A percentile compares a stretch with the other conserved stretches of the same genome.
Evolutionary conservation across 2,888 invertebrate genomes (phyloP).

Genomic region (Cryptophagus acutangulus): DNA sequence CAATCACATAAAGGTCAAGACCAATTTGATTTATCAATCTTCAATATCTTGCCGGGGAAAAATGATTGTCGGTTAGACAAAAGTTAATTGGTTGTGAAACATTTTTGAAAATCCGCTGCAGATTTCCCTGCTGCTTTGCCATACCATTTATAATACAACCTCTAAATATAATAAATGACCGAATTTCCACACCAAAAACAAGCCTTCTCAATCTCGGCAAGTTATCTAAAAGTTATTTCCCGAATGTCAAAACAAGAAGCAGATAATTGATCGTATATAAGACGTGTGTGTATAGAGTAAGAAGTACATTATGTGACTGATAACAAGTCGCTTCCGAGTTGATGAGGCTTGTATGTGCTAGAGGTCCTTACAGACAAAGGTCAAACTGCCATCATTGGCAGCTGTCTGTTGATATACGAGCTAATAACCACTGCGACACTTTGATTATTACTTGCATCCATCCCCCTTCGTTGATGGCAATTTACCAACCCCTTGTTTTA

Average conservation of each 20-base stretch:
- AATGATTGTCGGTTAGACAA: no score
- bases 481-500: constrained; percentile 5
- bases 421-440: constrained; percentile 47
- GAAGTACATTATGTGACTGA: no score
- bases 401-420: constrained; percentile 51
- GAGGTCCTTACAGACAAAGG: constrained; percentile 27
- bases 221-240: constrained; percentile 46
- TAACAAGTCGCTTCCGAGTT: constrained; percentile 18
- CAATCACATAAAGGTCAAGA: no score
- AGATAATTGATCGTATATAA: constrained; percentile 46
- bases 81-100: no score
- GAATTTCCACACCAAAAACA: neutral
- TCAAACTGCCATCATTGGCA: constrained; percentile 49
- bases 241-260: constrained; percentile 48
- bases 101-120: neutral
- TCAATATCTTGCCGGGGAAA: no score
- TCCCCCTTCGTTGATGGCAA: neutral
- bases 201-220: constrained; percentile 19
- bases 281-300: constrained; percentile 14
- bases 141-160: neutral
- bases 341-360: constrained; percentile 15
- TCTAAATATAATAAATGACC: no score
- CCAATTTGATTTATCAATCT: no score
- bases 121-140: neutral
- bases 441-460: constrained; percentile 33